Evolutionary conservation across 2,797 vertebrate species (phyloP).

Genomic region (Lutjanus argentimaculatus): DNA sequence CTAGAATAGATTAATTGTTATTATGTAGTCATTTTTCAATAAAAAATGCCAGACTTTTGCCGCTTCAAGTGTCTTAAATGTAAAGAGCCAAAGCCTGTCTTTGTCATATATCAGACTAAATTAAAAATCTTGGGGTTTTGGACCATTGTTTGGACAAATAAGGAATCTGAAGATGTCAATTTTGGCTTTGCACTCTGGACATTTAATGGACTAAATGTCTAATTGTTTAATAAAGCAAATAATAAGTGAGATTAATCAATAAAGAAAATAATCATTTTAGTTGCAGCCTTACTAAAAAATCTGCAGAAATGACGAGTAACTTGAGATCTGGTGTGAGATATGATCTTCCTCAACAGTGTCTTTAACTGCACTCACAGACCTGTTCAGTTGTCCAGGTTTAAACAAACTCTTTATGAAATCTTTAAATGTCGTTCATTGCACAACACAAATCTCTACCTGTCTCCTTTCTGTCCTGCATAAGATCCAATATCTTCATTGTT

Average conservation of each 20-base stretch:
- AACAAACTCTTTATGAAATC: background rate
- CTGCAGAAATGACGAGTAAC: background rate
- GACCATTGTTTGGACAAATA: background rate
- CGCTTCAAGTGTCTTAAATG: background rate
- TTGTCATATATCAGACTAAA: background rate
- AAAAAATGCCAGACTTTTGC: background rate
- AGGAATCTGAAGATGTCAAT: background rate
- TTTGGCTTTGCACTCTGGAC: background rate
- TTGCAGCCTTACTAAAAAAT: background rate
- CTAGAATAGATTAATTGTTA: too few species aligned
- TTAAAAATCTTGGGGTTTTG: background rate
- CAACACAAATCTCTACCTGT: conserved; percentile 23
- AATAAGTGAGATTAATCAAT: background rate
- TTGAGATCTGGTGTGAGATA: too few species aligned
- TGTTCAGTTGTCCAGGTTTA: background rate
- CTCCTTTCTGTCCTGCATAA: conserved; percentile 75
- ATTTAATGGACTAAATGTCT: background rate
- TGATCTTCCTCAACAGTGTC: background rate
- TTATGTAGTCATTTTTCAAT: background rate
- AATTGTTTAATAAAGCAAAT: background rate
- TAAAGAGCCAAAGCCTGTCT: background rate
- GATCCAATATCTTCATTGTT: conserved; percentile 82
- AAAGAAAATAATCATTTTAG: too few species aligned
- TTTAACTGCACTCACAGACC: background rate
- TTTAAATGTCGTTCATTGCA: background rate